Conservation (phyloP, 2,113 vertebrate species). For the Eurystomus gularis region DNA sequence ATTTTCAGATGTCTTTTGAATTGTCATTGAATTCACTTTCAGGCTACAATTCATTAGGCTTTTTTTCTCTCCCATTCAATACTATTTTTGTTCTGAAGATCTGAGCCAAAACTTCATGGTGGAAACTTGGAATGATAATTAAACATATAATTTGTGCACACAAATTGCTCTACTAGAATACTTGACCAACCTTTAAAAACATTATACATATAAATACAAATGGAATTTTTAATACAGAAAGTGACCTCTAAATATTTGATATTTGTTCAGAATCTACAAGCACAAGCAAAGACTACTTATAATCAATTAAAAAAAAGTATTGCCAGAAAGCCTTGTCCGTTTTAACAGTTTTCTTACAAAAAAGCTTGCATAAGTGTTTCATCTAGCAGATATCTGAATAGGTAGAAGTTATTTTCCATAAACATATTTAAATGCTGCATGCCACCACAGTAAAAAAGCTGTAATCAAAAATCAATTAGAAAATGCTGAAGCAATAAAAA, state of each 20-base stretch:
- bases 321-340: not conserved
- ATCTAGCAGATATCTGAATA: not conserved
- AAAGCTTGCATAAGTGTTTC: not conserved
- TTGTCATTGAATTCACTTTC: not conserved
- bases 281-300: not conserved
- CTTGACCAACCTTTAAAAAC: not conserved
- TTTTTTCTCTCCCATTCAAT: not conserved
- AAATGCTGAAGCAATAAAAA: not conserved
- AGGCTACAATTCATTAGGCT: not conserved
- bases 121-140: not conserved
- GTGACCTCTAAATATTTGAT: not conserved
- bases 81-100: not conserved
- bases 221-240: not conserved
- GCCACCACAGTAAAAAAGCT: not conserved
- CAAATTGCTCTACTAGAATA: not conserved
- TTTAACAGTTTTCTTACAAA: not conserved
- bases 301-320: not conserved
- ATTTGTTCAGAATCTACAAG: not conserved
- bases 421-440: not conserved
- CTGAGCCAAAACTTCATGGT: not conserved
- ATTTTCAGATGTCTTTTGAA: not conserved
- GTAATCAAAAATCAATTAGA: not conserved
- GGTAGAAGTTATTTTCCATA: not conserved
- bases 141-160: not conserved
- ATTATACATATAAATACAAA: not conserved